Evolutionary conservation across 2,888 invertebrate genomes (phyloP).

Genomic region (Gryllus longicercus): DNA sequence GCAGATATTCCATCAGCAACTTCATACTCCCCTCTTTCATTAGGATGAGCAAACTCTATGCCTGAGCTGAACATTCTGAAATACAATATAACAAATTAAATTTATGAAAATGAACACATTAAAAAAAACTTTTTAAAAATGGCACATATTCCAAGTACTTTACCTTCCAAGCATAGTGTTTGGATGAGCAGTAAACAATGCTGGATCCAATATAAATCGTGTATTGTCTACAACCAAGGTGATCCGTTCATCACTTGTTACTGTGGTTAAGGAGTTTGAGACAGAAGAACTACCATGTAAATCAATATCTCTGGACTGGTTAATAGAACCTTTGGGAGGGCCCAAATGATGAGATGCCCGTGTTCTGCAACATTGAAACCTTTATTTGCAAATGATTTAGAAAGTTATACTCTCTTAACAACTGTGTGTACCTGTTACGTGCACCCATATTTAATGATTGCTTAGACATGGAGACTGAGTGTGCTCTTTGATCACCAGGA

Average conservation of each 20-base stretch:
- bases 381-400: not conserved
- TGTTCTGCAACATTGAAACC: constrained; percentile 40
- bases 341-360: constrained; percentile 43
- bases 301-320: constrained; percentile 38
- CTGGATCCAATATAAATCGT: constrained; percentile 87
- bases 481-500: constrained; percentile 51
- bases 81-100: constrained; percentile 26
- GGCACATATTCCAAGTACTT: constrained; percentile 44
- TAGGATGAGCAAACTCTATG: constrained; percentile 86
- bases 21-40: constrained; percentile 95
- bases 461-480: constrained; percentile 53
- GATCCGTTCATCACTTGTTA: constrained; percentile 67
- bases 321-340: constrained; percentile 42
- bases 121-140: not conserved
- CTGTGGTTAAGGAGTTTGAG: constrained; percentile 32
- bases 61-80: constrained; percentile 91
- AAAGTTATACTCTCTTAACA: not conserved
- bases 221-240: constrained; percentile 96
- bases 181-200: constrained; percentile 89
- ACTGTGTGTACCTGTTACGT: constrained; percentile 48
- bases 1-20: constrained; percentile 96
- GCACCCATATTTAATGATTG: constrained; percentile 46
- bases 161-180: constrained; percentile 95
- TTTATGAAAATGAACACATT: not conserved
- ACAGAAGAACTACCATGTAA: constrained; percentile 40